Conservation (phyloP, 1,140 invertebrate genomes). For the Acromyrmex charruanus region DNA sequence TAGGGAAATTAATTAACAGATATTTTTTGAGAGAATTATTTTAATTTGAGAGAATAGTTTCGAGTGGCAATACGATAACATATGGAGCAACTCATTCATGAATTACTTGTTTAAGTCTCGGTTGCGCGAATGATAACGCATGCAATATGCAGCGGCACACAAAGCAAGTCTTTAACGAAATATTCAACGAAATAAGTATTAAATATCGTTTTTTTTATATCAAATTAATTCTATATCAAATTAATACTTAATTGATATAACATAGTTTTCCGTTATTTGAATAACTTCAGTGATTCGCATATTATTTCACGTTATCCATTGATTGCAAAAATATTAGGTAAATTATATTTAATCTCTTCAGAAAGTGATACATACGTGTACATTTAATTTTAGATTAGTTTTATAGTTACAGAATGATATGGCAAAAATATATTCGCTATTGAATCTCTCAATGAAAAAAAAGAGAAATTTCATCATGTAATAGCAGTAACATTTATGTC, state of each 20-base stretch:
- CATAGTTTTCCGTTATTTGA: background rate
- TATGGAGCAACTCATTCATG: background rate
- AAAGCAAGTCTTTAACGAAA: background rate
- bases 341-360: background rate
- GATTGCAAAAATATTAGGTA: background rate
- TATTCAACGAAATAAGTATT: background rate
- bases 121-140: background rate
- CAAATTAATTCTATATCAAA: background rate
- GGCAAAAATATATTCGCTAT: background rate
- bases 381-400: slow-evolving; percentile 9
- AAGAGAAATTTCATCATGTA: background rate
- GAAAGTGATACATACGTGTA: background rate
- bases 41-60: too few relatives aligned
- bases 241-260: background rate
- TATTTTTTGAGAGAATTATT: background rate
- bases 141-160: background rate
- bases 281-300: background rate
- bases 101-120: background rate
- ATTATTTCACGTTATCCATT: background rate
- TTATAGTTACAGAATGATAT: background rate
- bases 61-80: background rate
- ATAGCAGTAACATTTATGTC: background rate
- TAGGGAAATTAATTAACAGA: background rate
- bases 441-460: background rate
- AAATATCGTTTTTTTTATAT: background rate